Base-by-base conservation (phyloP, 2,113 vertebrate species). In the Rhinopomastus cyanomelas region DNA sequence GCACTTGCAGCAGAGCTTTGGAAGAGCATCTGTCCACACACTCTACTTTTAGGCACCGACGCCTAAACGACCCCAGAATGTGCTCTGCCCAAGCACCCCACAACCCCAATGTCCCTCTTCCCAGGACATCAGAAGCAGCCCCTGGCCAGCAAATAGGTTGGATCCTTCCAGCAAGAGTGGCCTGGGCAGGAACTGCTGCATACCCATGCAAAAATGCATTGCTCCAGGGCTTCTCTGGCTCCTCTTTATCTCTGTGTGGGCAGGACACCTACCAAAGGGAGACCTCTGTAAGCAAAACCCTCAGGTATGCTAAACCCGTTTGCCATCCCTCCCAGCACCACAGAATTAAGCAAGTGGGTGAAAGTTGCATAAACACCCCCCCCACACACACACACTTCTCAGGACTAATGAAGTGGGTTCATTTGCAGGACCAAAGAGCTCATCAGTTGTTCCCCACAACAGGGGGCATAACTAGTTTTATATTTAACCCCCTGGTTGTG, bases 181-280 rank as follows among this genome's bases (percentile, higher is more conserved):
- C 56, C 85, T 44, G 92, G 78, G 87, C 76, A 94, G 90, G 95
- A 96, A 95, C 88, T 82, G 86, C 87, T 88, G 69, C 92, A 81
- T 94, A 95, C 74, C 81, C 92, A 88, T 60, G 88, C 68, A 97
- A 97, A 96, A 97, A 97, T 77, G 77, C n/a, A 56, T 77, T 2
- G 88, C 95, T 95, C 72, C 13, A 15, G 90, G 96, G 92, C 2
- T 65, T 86, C 90, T 79, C 92, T 90, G 87, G 81, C 93, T 96
- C 83, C 60, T 55, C 88, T 82, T 91, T 60, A 80, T 57, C 67
- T 81, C 79, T 87, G 56, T 34, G 76, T 66, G 90, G 89, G 69
- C 79, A 74, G 90, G 74, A 90, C 73, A 39, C 6, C 9, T 5
- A 72, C 59, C 81, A 84, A 95, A 90, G 44, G 37, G 37, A 73